Percentiles rank a stretch among this genome's conserved stretches.
Conservation (phyloP, 2,888 invertebrate genomes). For the Synanthedon vespiformis region DNA sequence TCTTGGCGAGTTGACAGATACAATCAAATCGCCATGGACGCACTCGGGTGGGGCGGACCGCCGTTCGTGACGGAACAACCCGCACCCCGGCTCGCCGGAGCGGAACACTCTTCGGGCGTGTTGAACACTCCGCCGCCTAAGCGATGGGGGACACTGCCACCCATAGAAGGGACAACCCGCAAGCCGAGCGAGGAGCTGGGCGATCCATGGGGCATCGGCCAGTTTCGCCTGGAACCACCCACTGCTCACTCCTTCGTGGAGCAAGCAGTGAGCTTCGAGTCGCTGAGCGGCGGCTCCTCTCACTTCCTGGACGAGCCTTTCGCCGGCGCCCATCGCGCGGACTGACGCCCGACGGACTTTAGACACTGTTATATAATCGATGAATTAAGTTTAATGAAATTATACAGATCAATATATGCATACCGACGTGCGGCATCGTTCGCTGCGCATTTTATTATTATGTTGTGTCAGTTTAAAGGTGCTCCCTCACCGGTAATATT, state of each 20-base stretch:
- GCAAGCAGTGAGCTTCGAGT: slow-evolving; percentile 49
- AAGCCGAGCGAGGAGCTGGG: slow-evolving; percentile 31
- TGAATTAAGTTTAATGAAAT: too few relatives aligned
- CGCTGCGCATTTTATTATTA: too few relatives aligned
- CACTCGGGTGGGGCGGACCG: slow-evolving; percentile 44
- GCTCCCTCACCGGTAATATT: too few relatives aligned
- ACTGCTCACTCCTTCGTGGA: slow-evolving; percentile 51
- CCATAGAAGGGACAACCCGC: slow-evolving; percentile 37
- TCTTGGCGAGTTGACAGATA: slow-evolving; percentile 48
- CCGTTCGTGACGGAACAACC: slow-evolving; percentile 26
- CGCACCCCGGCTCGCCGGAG: slow-evolving; percentile 14
- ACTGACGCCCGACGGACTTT: slow-evolving; percentile 33
- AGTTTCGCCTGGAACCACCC: slow-evolving; percentile 54
- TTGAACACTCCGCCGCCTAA: slow-evolving; percentile 47
- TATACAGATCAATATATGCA: too few relatives aligned
- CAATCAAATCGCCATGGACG: slow-evolving; percentile 38
- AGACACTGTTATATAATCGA: background rate
- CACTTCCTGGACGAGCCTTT: slow-evolving; percentile 46
- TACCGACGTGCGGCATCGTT: too few relatives aligned
- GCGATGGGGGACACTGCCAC: slow-evolving; percentile 39
- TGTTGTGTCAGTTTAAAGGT: too few relatives aligned
- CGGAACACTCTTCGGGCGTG: slow-evolving; percentile 31
- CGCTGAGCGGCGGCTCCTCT: slow-evolving; percentile 25
- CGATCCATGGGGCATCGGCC: slow-evolving; percentile 54
- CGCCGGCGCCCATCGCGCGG: slow-evolving; percentile 50